Evolutionary conservation across 2,113 vertebrate genomes (phyloP).

Genomic region (Scophthalmus maximus): DNA sequence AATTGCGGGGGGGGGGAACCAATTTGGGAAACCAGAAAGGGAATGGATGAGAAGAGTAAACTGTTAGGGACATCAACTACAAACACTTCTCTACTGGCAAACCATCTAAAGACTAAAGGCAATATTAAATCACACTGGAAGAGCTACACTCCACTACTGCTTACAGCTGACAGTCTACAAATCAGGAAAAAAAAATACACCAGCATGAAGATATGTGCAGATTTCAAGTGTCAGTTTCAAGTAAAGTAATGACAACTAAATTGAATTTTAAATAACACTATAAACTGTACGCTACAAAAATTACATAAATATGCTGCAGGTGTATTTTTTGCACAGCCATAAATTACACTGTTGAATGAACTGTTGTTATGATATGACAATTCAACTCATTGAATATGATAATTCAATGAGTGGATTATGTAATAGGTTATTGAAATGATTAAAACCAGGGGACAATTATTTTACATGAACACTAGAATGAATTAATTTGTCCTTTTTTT

Average conservation of each 20-base stretch:
- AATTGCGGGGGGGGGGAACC: no score
- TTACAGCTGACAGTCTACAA: background rate
- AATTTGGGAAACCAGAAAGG: background rate
- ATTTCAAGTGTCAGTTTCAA: background rate
- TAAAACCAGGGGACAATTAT: no score
- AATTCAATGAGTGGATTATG: background rate
- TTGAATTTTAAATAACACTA: background rate
- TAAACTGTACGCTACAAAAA: no score
- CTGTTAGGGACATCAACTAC: background rate
- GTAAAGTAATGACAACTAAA: background rate
- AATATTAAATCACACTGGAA: background rate
- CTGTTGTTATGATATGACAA: no score
- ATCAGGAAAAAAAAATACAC: background rate
- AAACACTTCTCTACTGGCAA: background rate
- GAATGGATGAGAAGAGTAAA: background rate
- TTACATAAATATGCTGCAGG: background rate
- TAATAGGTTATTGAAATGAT: no score
- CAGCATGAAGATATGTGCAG: background rate
- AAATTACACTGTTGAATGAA: no score
- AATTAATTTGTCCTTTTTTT: no score
- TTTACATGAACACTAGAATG: no score
- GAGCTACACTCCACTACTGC: background rate
- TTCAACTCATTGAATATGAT: no score
- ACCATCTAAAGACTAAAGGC: constrained; percentile 1
- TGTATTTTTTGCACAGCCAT: background rate